Evolutionary conservation across 2,797 vertebrate genomes (phyloP).

Genomic region (Halcyon badia): DNA sequence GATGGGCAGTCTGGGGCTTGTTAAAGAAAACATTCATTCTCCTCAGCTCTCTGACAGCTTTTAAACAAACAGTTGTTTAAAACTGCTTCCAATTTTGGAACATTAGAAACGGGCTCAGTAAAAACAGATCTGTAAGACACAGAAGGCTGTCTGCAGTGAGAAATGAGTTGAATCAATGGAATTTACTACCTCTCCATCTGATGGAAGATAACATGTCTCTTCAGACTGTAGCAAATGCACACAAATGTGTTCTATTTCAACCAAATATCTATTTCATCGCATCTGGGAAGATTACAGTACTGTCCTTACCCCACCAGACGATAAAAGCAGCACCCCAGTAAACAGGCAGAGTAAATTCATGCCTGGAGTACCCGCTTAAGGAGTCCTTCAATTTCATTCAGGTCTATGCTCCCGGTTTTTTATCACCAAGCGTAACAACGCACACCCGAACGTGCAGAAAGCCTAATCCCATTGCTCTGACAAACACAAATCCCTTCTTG

Average conservation of each 20-base stretch:
- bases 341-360: neutral
- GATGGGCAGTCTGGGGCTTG: slow-evolving; percentile 42
- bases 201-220: neutral
- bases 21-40: slow-evolving; percentile 13
- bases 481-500: neutral
- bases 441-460: neutral
- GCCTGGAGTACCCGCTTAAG: neutral
- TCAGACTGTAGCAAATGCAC: neutral
- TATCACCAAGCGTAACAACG: neutral
- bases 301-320: neutral
- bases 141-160: neutral
- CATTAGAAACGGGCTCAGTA: slow-evolving; percentile 7
- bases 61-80: slow-evolving; percentile 52
- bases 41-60: slow-evolving; percentile 9
- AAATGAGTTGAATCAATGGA: neutral
- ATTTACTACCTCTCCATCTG: neutral
- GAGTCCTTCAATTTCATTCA: neutral
- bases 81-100: slow-evolving; percentile 24
- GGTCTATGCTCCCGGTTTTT: neutral
- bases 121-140: slow-evolving; percentile 34
- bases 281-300: neutral
- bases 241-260: neutral
- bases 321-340: neutral
- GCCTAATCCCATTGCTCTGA: neutral
- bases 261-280: neutral